Conservation (phyloP, 2,888 invertebrate species). For the Xestia xanthographa region DNA sequence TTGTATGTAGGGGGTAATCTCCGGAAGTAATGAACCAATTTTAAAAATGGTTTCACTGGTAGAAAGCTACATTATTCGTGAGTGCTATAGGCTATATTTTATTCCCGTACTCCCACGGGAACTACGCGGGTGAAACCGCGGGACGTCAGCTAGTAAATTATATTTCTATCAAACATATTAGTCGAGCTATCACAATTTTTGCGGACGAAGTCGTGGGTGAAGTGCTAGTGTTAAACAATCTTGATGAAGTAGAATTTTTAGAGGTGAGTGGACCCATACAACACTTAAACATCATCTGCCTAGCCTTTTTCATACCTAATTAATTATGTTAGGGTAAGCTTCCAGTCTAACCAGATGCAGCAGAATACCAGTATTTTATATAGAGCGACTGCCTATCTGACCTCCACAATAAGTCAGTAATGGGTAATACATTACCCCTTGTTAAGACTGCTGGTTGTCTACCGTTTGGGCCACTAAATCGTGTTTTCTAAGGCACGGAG, state of each 20-base stretch:
- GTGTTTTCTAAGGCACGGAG: not conserved
- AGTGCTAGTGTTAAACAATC: not conserved
- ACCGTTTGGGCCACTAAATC: not conserved
- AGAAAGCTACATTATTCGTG: no score
- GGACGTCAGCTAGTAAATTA: no score
- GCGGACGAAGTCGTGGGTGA: no score
- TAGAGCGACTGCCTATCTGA: not conserved
- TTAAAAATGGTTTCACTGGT: no score
- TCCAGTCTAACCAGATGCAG: not conserved
- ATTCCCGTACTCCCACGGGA: no score
- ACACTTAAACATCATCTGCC: not conserved
- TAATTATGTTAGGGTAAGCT: not conserved
- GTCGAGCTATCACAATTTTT: no score
- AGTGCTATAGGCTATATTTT: no score
- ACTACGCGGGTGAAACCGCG: no score
- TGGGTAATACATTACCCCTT: not conserved
- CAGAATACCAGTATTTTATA: not conserved
- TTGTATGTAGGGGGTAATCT: no score
- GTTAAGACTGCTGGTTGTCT: not conserved
- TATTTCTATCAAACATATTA: no score
- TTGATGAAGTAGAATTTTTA: not conserved
- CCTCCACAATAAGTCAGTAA: not conserved
- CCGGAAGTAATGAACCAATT: no score
- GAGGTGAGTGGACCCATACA: not conserved
- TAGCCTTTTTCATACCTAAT: not conserved